Evolutionary conservation across 2,113 vertebrate species (phyloP).

Genomic region (Eulemur macaco): DNA sequence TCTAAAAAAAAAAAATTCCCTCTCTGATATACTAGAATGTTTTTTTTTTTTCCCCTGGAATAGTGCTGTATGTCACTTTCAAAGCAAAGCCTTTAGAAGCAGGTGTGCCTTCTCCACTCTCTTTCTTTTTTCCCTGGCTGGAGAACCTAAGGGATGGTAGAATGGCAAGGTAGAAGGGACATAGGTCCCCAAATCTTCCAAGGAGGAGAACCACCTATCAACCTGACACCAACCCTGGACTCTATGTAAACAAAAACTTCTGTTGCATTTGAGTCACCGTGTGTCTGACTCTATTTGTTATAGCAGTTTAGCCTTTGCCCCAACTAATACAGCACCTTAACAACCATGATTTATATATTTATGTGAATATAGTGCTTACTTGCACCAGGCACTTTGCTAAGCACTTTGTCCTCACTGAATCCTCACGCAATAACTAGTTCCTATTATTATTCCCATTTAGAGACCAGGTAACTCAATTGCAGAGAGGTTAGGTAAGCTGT

Average conservation of each 20-base stretch:
- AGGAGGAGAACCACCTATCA: neutral
- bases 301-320: neutral
- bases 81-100: neutral
- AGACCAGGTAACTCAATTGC: neutral
- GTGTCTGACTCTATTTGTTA: conserved; percentile 25
- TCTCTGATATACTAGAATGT: neutral
- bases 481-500: neutral
- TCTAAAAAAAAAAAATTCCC: neutral
- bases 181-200: neutral
- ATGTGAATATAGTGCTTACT: neutral
- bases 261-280: neutral
- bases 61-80: neutral
- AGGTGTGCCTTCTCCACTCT: neutral
- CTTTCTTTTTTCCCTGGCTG: neutral
- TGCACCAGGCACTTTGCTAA: neutral
- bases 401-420: neutral
- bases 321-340: neutral
- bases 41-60: neutral
- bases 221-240: neutral
- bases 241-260: neutral
- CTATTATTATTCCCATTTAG: neutral
- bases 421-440: neutral
- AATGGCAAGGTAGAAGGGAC: neutral
- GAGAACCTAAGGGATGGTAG: neutral
- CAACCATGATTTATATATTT: neutral